A percentile compares a stretch with the other conserved stretches of the same genome.
Conservation (phyloP, 2,797 vertebrate genomes). For the Pogoniulus pusillus region DNA sequence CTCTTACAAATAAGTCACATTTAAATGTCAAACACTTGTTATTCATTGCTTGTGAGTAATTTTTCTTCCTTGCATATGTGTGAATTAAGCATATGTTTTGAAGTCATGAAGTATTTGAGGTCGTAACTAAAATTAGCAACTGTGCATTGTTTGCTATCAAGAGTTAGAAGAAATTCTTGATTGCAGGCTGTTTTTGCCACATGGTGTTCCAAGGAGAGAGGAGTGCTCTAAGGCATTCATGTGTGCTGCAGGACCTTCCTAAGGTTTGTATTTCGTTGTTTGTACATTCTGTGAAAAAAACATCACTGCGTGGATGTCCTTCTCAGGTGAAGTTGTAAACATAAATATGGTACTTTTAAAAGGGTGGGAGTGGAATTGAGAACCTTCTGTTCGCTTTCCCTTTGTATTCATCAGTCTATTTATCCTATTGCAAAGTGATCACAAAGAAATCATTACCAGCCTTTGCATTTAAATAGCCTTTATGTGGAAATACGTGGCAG, state of each 20-base stretch:
- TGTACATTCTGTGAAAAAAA: not conserved
- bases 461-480: not conserved
- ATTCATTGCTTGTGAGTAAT: constrained; percentile 47
- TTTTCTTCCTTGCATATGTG: constrained; percentile 28
- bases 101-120: not conserved
- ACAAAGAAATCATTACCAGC: not conserved
- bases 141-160: not conserved
- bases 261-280: not conserved
- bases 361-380: not conserved
- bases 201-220: not conserved
- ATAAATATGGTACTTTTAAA: not conserved
- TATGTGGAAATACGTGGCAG: not conserved
- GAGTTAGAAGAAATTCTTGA: not conserved
- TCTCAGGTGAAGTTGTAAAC: not conserved
- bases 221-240: not conserved
- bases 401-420: not conserved
- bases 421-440: not conserved
- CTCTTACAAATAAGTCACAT: constrained; percentile 35
- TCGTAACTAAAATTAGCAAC: constrained; percentile 36
- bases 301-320: not conserved
- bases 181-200: not conserved
- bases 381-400: not conserved
- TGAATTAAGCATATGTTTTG: constrained; percentile 38
- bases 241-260: not conserved
- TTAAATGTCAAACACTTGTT: constrained; percentile 62